These are phyloP conservation scores for Epinephelus awoara DNA, from an alignment of 2,797 vertebrate genomes.

Conservation along the genomic window DNA sequence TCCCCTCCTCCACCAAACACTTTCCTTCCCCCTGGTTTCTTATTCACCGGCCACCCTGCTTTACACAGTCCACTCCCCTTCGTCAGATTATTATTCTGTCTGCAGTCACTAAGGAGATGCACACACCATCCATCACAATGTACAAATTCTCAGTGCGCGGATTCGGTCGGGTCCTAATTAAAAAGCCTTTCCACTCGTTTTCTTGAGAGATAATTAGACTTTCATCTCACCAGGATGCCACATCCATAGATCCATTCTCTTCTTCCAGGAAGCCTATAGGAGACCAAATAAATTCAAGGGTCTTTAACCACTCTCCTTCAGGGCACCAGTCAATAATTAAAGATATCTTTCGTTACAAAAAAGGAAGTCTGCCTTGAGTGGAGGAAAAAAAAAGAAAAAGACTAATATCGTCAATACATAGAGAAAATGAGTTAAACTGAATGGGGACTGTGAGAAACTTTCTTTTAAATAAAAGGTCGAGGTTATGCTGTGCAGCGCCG, in stretches of 20 bases:
- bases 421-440: constrained; percentile 55
- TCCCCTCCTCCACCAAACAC: constrained; percentile 21
- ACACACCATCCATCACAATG: constrained; percentile 96
- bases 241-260: constrained; percentile 95
- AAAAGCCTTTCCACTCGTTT: constrained; percentile 96
- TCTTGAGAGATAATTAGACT: constrained; percentile 98
- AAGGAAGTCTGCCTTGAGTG: constrained; percentile 68
- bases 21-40: constrained; percentile 33
- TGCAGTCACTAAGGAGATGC: constrained; percentile 93
- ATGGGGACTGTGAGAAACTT: constrained; percentile 6
- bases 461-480: constrained; percentile 47
- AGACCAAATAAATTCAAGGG: constrained; percentile 85
- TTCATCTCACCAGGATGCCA: constrained; percentile 99
- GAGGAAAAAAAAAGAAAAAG: constrained; percentile 19
- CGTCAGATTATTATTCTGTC: constrained; percentile 90
- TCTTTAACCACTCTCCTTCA: constrained; percentile 94
- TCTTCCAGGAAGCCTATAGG: constrained; percentile 93
- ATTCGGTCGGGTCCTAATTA: constrained; percentile 97
- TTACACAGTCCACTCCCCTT: constrained; percentile 80
- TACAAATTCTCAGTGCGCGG: constrained; percentile 93
- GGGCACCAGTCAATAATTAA: constrained; percentile 97
- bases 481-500: constrained; percentile 13
- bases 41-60: constrained; percentile 64
- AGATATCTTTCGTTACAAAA: constrained; percentile 89
- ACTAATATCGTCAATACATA: constrained; percentile 60